A percentile compares a stretch with the other conserved stretches of the same genome.
Conservation (phyloP, 2,888 invertebrate species). For the Tineola bisselliella region DNA sequence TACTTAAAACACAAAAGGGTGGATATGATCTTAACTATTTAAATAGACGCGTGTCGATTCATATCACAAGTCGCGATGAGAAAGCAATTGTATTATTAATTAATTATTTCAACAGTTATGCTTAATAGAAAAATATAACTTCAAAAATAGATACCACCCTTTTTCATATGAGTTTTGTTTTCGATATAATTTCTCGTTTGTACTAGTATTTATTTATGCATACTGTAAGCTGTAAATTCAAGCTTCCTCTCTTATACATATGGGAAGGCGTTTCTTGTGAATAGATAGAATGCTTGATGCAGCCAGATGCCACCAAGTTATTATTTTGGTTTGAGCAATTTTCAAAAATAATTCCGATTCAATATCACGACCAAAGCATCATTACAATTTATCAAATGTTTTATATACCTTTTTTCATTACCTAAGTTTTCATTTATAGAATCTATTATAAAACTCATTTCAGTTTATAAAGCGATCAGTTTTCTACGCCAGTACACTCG, state of each 20-base stretch:
- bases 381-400: background rate
- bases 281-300: background rate
- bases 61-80: background rate
- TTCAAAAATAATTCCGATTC: too few species aligned
- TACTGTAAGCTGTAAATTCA: too few species aligned
- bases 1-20: constrained; percentile 5
- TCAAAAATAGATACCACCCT: background rate
- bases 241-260: too few species aligned
- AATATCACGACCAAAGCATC: too few species aligned
- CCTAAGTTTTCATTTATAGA: background rate
- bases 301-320: background rate
- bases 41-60: constrained; percentile 64
- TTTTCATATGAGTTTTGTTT: too few species aligned
- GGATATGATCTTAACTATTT: constrained; percentile 22
- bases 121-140: background rate
- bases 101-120: background rate
- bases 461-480: constrained; percentile 35
- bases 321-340: background rate
- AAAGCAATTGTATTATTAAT: background rate
- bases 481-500: constrained; percentile 54
- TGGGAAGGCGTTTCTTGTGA: background rate
- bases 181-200: too few species aligned
- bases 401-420: background rate
- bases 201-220: too few species aligned
- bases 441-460: background rate